phyloP scores from a whole-genome alignment of 2,113 vertebrate species.

The Pyrgilauda ruficollis region DNA sequence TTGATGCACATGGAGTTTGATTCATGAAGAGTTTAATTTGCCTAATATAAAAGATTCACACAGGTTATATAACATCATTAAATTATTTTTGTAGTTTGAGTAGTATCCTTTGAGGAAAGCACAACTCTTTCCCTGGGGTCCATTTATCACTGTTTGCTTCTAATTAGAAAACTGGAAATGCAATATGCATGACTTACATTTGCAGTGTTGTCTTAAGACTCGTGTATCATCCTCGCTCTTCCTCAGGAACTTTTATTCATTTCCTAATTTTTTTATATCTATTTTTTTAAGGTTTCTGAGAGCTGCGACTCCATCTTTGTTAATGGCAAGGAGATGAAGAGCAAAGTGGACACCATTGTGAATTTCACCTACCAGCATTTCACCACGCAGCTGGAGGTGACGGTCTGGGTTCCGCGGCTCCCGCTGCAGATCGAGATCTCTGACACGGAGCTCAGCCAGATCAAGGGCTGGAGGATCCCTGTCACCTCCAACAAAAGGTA shows the following conservation, averaged over 20 bases:
- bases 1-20: slow-evolving; percentile 44
- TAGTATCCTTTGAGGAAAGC: slow-evolving; percentile 24
- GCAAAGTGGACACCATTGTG: slow-evolving; percentile 83
- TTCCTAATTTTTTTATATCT: not conserved
- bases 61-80: slow-evolving; percentile 34
- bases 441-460: slow-evolving; percentile 92
- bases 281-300: slow-evolving; percentile 79
- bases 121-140: slow-evolving; percentile 45
- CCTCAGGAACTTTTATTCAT: not conserved
- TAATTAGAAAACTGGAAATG: slow-evolving; percentile 56
- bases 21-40: slow-evolving; percentile 53
- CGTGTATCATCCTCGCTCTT: not conserved
- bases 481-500: slow-evolving; percentile 90
- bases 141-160: slow-evolving; percentile 55
- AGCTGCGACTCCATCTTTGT: slow-evolving; percentile 88
- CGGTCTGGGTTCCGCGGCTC: slow-evolving; percentile 89
- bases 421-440: slow-evolving; percentile 96
- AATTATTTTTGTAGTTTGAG: slow-evolving; percentile 50
- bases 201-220: not conserved
- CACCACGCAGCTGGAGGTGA: slow-evolving; percentile 86
- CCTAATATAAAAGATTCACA: slow-evolving; percentile 19
- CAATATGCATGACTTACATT: not conserved
- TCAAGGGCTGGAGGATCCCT: slow-evolving; percentile 96
- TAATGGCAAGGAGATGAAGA: slow-evolving; percentile 95
- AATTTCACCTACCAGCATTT: slow-evolving; percentile 95